Conservation (phyloP, 2,113 vertebrate species). For the Mobula birostris region DNA sequence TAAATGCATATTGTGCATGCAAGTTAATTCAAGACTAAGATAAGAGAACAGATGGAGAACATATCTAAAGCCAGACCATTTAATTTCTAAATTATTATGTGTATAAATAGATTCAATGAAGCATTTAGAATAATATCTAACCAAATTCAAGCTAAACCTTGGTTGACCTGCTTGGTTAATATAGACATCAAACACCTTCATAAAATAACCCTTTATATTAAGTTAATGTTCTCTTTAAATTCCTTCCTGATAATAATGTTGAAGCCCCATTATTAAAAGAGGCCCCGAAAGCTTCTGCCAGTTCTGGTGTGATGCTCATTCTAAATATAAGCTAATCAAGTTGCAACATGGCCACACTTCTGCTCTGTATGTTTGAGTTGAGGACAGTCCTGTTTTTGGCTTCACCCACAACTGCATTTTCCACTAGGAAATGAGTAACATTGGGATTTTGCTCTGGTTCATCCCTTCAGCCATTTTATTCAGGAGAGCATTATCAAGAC, state of each 20-base stretch:
- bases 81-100: background rate
- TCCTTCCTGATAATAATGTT: background rate
- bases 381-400: background rate
- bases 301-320: background rate
- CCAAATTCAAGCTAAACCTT: background rate
- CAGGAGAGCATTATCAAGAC: background rate
- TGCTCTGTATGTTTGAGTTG: background rate
- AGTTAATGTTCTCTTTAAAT: background rate
- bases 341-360: background rate
- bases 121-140: conserved; percentile 11
- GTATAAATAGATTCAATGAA: background rate
- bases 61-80: background rate
- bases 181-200: background rate
- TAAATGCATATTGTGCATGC: background rate
- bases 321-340: background rate
- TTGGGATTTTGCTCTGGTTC: background rate
- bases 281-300: background rate
- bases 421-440: background rate
- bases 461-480: background rate
- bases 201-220: background rate
- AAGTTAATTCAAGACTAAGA: background rate
- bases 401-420: background rate
- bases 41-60: background rate
- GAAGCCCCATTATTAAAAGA: background rate
- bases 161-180: background rate